These are phyloP conservation scores for Ephestia elutella DNA, from an alignment of 1,140 invertebrate genomes.

Conservation along the genomic window DNA sequence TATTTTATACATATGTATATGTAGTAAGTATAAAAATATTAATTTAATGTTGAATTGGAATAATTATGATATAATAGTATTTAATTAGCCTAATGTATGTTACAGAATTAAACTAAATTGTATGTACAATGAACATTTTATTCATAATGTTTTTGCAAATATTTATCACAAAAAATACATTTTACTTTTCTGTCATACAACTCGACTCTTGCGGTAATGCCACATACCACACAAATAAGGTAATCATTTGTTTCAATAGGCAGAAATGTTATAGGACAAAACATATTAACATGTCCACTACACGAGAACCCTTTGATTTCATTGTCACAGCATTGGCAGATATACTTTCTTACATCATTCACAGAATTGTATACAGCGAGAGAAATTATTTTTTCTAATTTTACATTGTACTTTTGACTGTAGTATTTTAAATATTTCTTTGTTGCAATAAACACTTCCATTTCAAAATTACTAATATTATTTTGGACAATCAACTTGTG, in stretches of 20 bases:
- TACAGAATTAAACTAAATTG: no score
- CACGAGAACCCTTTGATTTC: conserved; percentile 43
- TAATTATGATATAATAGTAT: no score
- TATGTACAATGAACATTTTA: neutral
- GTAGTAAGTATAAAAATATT: no score
- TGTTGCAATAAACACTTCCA: conserved; percentile 33
- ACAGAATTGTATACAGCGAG: conserved; percentile 20
- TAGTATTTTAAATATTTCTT: conserved; percentile 47
- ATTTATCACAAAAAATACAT: conserved; percentile 57
- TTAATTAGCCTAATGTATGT: no score
- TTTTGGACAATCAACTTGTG: conserved; percentile 25
- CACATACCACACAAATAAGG: conserved; percentile 45
- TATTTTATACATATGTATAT: no score
- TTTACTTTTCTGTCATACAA: conserved; percentile 30
- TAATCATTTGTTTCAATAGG: conserved; percentile 45
- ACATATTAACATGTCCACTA: conserved; percentile 45
- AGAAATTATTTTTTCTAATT: conserved; percentile 21
- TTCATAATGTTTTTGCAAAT: conserved; percentile 26
- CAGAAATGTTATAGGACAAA: conserved; percentile 52
- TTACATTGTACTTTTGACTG: conserved; percentile 35
- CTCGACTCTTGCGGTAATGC: conserved; percentile 32
- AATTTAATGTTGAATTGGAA: no score
- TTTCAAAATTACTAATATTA: conserved; percentile 25
- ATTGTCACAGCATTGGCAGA: conserved; percentile 52
- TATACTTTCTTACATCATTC: conserved; percentile 23